Conservation (phyloP, 2,888 invertebrate genomes). For the Chorisops tibialis region DNA sequence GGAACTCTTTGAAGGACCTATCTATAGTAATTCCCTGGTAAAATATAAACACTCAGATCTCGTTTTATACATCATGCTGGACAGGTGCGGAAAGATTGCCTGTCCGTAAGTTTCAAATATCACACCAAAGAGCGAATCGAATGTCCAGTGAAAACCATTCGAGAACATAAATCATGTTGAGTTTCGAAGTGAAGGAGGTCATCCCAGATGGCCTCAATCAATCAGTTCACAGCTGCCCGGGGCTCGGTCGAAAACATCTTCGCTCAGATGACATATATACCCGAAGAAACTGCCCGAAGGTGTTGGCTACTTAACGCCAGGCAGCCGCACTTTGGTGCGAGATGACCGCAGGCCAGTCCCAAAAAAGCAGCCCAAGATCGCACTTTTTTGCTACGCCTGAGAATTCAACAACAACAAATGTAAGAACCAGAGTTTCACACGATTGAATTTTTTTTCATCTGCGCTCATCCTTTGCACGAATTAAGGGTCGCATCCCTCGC, state of each 20-base stretch:
- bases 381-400: too few species aligned
- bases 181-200: not conserved
- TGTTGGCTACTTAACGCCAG: conserved; percentile 19
- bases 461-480: too few species aligned
- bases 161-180: conserved; percentile 1
- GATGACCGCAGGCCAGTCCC: not conserved
- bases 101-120: too few species aligned
- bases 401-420: too few species aligned
- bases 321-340: not conserved
- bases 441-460: not conserved
- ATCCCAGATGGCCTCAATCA: conserved; percentile 11
- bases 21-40: too few species aligned
- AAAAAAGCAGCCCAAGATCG: too few species aligned
- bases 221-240: conserved; percentile 12
- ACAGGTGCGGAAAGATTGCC: too few species aligned
- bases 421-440: conserved; percentile 2
- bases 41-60: too few species aligned
- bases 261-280: conserved; percentile 7
- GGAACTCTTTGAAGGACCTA: too few species aligned
- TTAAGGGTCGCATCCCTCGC: too few species aligned
- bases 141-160: not conserved
- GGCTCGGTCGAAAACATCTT: not conserved
- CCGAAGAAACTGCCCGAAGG: conserved; percentile 7
- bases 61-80: too few species aligned
- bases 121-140: not conserved